These are phyloP conservation scores for Onychomys leucogaster DNA, from an alignment of 2,797 vertebrate species.

Conservation along the genomic window DNA sequence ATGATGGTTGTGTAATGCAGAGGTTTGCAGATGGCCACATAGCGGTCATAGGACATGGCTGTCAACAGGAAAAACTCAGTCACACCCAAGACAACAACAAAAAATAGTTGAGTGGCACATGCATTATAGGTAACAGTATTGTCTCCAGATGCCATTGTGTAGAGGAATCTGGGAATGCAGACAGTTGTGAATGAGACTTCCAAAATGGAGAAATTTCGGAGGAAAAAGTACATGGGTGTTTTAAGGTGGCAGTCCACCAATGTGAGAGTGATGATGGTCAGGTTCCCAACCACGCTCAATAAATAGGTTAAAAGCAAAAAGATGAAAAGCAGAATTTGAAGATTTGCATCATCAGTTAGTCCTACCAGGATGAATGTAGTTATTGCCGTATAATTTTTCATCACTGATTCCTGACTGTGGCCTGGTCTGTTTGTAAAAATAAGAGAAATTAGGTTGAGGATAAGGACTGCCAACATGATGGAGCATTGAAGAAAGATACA, in stretches of 20 bases:
- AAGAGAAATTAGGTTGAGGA: not conserved
- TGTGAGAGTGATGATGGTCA: slow-evolving; percentile 71
- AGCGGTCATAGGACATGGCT: slow-evolving; percentile 77
- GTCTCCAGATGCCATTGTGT: slow-evolving; percentile 73
- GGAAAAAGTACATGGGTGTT: slow-evolving; percentile 78
- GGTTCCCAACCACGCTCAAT: slow-evolving; percentile 71
- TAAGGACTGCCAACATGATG: not conserved
- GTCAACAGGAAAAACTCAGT: slow-evolving; percentile 77
- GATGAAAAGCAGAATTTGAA: slow-evolving; percentile 67
- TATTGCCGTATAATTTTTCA: slow-evolving; percentile 70
- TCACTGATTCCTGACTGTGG: slow-evolving; percentile 20
- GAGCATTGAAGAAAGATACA: not conserved
- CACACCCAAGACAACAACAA: slow-evolving; percentile 72
- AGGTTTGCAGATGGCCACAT: slow-evolving; percentile 77
- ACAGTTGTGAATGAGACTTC: slow-evolving; percentile 77
- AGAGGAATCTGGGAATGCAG: slow-evolving; percentile 75
- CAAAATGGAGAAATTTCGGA: slow-evolving; percentile 76
- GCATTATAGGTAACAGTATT: slow-evolving; percentile 71
- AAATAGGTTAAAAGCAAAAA: slow-evolving; percentile 70
- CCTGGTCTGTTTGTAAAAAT: not conserved
- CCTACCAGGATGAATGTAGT: slow-evolving; percentile 77
- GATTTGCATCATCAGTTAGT: slow-evolving; percentile 68
- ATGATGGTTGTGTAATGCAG: slow-evolving; percentile 75
- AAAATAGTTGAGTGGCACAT: slow-evolving; percentile 77
- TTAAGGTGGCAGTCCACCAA: slow-evolving; percentile 68